Percentiles rank a stretch among this genome's conserved stretches.
Evolutionary conservation across 2,888 invertebrate genomes (phyloP).

Genomic region (Coelopa pilipes): DNA sequence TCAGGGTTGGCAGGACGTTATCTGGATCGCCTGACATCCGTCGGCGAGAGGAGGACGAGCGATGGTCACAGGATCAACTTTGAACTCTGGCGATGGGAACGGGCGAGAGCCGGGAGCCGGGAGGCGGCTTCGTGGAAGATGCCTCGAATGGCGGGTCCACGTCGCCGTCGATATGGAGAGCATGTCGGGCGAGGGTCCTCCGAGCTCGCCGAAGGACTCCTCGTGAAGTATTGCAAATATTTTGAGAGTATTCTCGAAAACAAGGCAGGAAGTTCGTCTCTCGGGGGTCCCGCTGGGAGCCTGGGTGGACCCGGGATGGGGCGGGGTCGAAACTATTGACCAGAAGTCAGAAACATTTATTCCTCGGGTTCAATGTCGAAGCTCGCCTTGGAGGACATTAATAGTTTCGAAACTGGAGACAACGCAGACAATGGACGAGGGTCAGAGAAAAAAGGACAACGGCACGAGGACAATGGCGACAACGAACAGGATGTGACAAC

Average conservation of each 20-base stretch:
- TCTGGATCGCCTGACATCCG: conserved; percentile 21
- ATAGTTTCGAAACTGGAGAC: conserved; percentile 27
- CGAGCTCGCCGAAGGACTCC: too few species aligned
- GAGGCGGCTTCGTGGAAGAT: too few species aligned
- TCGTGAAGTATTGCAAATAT: too few species aligned
- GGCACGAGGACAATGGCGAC: not conserved
- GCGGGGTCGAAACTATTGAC: conserved; percentile 21
- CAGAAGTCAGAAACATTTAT: conserved; percentile 31
- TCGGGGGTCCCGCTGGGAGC: too few species aligned
- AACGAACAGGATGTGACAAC: conserved; percentile 21
- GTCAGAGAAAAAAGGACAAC: not conserved
- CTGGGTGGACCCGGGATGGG: too few species aligned
- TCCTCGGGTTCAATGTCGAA: conserved; percentile 14
- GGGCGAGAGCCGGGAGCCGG: too few species aligned
- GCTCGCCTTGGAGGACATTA: conserved; percentile 27
- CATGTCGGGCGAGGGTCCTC: too few species aligned
- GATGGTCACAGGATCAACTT: conserved; percentile 15
- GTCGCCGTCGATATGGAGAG: too few species aligned
- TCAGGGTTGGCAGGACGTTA: conserved; percentile 12
- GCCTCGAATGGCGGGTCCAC: too few species aligned
- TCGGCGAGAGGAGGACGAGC: not conserved
- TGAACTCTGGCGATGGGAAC: conserved; percentile 1
- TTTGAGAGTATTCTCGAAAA: too few species aligned
- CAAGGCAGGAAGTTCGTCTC: too few species aligned
- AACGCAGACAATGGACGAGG: not conserved